Evolutionary conservation across 2,113 vertebrate genomes (phyloP), one percentile per base, ranked within the genome.

Genomic region (Scartelaos histophorus): DNA sequence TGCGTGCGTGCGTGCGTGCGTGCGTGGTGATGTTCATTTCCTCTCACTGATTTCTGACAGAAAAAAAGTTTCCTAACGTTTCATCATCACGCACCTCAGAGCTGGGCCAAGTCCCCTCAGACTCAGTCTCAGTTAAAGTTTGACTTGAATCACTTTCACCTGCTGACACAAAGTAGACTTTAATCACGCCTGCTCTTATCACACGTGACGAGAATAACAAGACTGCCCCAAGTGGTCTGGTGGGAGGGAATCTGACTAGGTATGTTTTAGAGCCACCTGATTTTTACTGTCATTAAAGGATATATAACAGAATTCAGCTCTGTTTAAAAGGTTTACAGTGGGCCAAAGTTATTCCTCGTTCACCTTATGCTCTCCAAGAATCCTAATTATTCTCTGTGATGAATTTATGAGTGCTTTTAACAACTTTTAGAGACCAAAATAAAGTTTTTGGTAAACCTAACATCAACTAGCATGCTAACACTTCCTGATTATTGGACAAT

Each of bases 51-150:
- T 13, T 34, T 35, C 16, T 61, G 21, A 25, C 13, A 60, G 19
- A 64, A 75, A 71, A 29, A 7, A 9, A 13, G 15, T 77, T 77
- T 77, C 74, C 54, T 49, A 4, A 61, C 7, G 70, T 81, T 81
- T 70, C 70, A 80, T 80, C 61, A 73, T 65, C 1, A 6, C 17
- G 7, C 11, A 9, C 68, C 21, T 75, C 69, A 70, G 17, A 73
- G 57, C 70, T 3, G 1, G 58, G 22, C 22, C 19, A 2, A 74
- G 13, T 49, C 58, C 47, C 67, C 17, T 51, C 66, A 57, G 67
- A 69, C n/a, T n/a, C 34, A 15, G 35, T 49, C 21, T 15, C 34
- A 7, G 19, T 56, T 69, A 47, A 54, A 61, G 53, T 25, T 51
- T 71, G 17, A 68, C 13, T 43, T 13, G 5, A 24, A 74, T 21